Base-by-base conservation (phyloP, 2,888 invertebrate genomes). In the Pardosa pseudoannulata region DNA sequence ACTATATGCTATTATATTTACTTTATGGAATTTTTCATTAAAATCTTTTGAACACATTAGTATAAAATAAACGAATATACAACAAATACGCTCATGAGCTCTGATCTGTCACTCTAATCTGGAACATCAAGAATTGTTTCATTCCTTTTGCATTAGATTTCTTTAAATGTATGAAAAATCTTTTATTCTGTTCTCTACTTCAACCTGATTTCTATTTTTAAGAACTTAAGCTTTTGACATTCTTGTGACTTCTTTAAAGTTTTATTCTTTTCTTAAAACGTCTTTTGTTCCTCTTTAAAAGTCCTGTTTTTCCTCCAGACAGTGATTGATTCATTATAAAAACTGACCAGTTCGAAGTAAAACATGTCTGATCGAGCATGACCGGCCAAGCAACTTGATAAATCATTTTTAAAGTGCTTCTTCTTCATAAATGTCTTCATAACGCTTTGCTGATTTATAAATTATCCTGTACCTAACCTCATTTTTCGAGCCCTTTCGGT, bases 341-440 rank as follows among this genome's bases (percentile, higher is more conserved):
- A 19, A 56, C 23, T 56, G 56, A 56, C 56, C 56, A 56, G 3
- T 23, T 2, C 11, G 23, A 23, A 56, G 23, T 23, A 56, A 56
- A 56, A 56, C 56, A 56, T 56, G 56, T 23, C 56, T 23, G 56
- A 56, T 56, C 56, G 16, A 11, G 23, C 56, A 56, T 23, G 19
- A 56, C 56, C 23, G 23, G 56, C 23, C 56, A 56, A 11, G 56
- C 56, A 56, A 56, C 23, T 2, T 11, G 19, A 56, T 56, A 56
- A 56, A 56, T 56, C 56, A 56, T 56, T 23, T 23, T 23, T 23
- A 56, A 56, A 56, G 56, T 56, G 56, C 56, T 56, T 56, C 23
- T 56, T 56, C 56, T 56, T 56, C 56, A 56, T 56, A 56, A 56
- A 56, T 56, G 56, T 56, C 56, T 23, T 56, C 56, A 56, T 56